Evolutionary conservation across 2,888 invertebrate genomes (phyloP), one percentile per base, ranked within the genome.

Genomic region (Mechanitis mazaeus): DNA sequence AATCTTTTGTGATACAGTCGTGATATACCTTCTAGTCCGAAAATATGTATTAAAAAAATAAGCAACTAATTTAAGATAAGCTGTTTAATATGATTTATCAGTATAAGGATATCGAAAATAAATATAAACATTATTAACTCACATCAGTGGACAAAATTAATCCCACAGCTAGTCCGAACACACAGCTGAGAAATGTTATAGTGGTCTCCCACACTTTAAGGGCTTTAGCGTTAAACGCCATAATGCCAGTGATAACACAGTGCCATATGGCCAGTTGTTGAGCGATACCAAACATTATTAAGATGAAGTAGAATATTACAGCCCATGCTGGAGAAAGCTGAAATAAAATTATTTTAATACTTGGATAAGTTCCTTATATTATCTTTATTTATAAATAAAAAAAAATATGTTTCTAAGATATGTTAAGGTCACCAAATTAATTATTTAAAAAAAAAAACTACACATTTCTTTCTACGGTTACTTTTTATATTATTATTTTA

Each of bases 261-360:
- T 97, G 96, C 97, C 97, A 97, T 76, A 97, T 94, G 0, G 96
- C 96, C 71, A 97, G 89, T 85, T 97, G 94, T 73, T 97, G 97
- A 3, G 95, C 96, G 63, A 97, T 92, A 1, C 97, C 97, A 76
- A 97, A 96, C 74, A 96, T 90, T 68, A 97, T 95, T 63, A 97
- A 91, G 69, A 94, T 94, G 77, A 95, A 94, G 84, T 96, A 97
- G 76, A 96, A 95, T 56, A 97, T 91, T 9, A 96, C 94, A 0
- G 96, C 94, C 97, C 97, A 97, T 68, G 96, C 94, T 58, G 97
- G 96, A 0, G 96, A 96, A 4, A 97, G 86, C 78, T 93, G 92
- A 2, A 79, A 80, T 2, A 38, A 59, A n/a, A 12, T 56, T n/a
- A 28, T 45, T 56, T 28, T 12, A 12, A 20, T 35, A 35, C 3